These are phyloP conservation scores for Cryptotermes secundus DNA, from an alignment of 1,140 invertebrate genomes.

Conservation along the genomic window DNA sequence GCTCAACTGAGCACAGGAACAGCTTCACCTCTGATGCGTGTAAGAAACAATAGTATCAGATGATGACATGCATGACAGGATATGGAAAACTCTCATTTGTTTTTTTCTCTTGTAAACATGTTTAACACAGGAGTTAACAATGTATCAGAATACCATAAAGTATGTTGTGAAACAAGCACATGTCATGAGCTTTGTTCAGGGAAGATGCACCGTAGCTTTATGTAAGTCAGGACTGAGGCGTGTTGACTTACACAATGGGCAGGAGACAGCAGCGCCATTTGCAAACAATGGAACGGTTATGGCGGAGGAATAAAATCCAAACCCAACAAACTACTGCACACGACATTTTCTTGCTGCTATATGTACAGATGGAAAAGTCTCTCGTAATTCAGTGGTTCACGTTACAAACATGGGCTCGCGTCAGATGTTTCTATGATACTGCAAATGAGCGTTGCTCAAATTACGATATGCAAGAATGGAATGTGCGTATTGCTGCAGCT, in stretches of 20 bases:
- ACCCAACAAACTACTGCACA: not conserved
- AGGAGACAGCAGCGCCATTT: not conserved
- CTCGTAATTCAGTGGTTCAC: no score
- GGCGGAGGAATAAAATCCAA: not conserved
- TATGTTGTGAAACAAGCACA: not conserved
- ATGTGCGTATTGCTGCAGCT: no score
- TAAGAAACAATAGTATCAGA: no score
- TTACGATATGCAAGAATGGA: no score
- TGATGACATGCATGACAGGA: no score
- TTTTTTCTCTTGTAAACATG: not conserved
- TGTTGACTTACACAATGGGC: not conserved
- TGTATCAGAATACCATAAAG: not conserved
- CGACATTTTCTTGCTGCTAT: not conserved
- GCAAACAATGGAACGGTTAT: not conserved
- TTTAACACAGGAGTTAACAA: conserved; percentile 9
- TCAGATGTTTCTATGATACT: not conserved
- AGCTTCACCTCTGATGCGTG: no score
- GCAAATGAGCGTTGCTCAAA: not conserved
- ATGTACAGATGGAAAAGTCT: not conserved
- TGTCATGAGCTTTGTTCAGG: not conserved
- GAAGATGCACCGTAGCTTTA: not conserved
- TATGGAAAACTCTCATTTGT: no score
- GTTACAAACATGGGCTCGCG: not conserved
- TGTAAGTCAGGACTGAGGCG: not conserved
- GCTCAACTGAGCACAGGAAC: no score